Evolutionary conservation across 2,888 invertebrate genomes (phyloP), one percentile per base, ranked within the genome.

Genomic region (Thymelicus lineola): DNA sequence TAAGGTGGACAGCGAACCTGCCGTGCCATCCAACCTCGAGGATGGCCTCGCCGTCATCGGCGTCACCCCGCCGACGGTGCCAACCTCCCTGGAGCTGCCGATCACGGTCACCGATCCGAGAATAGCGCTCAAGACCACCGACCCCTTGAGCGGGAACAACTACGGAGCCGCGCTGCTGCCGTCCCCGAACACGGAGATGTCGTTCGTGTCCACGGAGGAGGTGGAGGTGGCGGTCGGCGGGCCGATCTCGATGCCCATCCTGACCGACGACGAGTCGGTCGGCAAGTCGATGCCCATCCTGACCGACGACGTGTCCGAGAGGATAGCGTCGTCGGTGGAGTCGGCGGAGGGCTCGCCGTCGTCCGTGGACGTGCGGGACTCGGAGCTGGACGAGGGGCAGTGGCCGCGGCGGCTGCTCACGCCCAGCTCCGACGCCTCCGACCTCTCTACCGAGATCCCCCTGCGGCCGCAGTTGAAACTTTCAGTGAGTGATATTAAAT

Each of bases 51-150:
- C 95, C 0, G 94, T 94, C 0, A 94, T 95, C 71, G 95, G 95
- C 20, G 95, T 95, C 6, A 91, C 94, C 48, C 88, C 94, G 28
- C 88, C 91, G 66, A 87, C 91, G 57, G 95, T 96, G 69, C 96
- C 97, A 20, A 95, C 96, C 12, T 96, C 96, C 1, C 92, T 97
- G 1, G 96, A 96, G 82, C 84, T 97, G 76, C 97, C 97, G 12
- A 96, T 97, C 63, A 97, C 97, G 0, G 96, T 97, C 20, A 96
- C 97, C 0, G 96, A 97, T 88, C 96, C 97, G 20, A 95, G 95
- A 72, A 96, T 97, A 79, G 95, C 96, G 14, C 95, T 95, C 6
- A 90, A 89, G 76, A 88, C 89, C 1, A 85, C 90, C 6, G 88
- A 89, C 72, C 91, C 94, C n/a, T 78, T 91, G 53, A 84, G 86